Conservation (phyloP, 2,888 invertebrate species). For the Lamproptera curius region DNA sequence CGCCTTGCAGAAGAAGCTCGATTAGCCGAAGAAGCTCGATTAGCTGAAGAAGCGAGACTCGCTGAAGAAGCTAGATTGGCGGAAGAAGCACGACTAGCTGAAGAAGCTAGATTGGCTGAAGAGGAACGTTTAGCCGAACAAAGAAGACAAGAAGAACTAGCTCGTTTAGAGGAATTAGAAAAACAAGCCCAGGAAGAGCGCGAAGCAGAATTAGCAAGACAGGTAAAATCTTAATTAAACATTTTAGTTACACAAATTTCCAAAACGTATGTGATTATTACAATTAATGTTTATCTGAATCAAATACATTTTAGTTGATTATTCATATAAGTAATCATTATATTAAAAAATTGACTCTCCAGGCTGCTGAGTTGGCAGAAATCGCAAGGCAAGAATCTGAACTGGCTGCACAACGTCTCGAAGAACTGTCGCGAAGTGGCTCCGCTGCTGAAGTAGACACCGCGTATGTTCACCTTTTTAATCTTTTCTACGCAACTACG, state of each 20-base stretch:
- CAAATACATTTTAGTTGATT: too few relatives aligned
- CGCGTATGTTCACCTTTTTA: too few relatives aligned
- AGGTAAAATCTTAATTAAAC: conserved; percentile 48
- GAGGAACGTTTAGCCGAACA: conserved; percentile 72
- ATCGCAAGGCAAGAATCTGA: conserved; percentile 79
- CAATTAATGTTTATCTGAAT: too few relatives aligned
- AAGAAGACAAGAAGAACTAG: conserved; percentile 75
- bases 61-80: conserved; percentile 72
- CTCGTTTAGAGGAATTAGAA: conserved; percentile 78
- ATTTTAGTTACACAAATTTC: not conserved
- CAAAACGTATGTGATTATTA: too few relatives aligned
- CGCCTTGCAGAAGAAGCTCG: conserved; percentile 63
- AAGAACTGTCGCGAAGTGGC: conserved; percentile 71
- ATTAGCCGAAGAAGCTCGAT: conserved; percentile 54
- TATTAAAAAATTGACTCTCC: conserved; percentile 19
- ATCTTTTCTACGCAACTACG: too few relatives aligned
- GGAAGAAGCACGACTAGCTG: conserved; percentile 63
- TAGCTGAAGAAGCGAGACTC: conserved; percentile 51
- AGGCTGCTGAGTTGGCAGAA: conserved; percentile 84
- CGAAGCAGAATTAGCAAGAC: conserved; percentile 83
- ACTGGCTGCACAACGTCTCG: conserved; percentile 78
- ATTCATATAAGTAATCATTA: too few relatives aligned
- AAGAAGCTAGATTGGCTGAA: conserved; percentile 61
- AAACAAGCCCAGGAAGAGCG: conserved; percentile 80
- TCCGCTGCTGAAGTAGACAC: conserved; percentile 60